Evolutionary conservation across 2,797 vertebrate genomes (phyloP).

Genomic region (Margarornis squamiger): DNA sequence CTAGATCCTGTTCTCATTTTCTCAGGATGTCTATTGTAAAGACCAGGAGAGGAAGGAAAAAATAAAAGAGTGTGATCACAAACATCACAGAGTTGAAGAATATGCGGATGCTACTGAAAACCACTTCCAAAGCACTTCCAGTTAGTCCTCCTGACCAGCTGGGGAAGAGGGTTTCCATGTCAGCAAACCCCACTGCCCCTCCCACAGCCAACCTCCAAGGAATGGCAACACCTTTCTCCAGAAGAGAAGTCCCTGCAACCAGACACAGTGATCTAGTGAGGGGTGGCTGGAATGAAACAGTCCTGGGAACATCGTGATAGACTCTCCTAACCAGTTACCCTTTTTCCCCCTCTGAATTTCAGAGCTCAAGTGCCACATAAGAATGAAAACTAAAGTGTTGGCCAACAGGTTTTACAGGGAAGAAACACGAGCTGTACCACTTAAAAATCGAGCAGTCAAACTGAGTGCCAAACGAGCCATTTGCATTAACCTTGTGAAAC

Average conservation of each 20-base stretch:
- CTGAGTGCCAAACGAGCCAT: background rate
- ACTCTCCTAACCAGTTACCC: background rate
- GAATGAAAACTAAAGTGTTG: background rate
- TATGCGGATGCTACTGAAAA: background rate
- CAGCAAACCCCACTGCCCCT: background rate
- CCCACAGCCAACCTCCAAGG: background rate
- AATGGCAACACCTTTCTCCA: background rate
- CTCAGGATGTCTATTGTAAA: background rate
- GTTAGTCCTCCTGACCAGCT: background rate
- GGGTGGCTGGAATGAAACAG: background rate
- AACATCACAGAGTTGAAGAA: background rate
- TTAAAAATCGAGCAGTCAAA: background rate
- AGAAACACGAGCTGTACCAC: background rate
- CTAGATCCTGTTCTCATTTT: slow-evolving; percentile 1
- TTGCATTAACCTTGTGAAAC: background rate
- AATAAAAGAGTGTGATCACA: background rate
- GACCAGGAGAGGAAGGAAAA: background rate
- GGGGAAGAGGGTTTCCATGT: background rate
- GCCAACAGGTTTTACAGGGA: background rate
- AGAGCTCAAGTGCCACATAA: background rate
- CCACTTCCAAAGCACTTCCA: background rate
- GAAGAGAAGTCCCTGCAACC: background rate
- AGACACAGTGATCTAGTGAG: background rate
- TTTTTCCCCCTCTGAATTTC: background rate
- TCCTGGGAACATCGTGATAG: rapidly evolving